Conservation (phyloP, 1,140 invertebrate genomes). For the Pseudomyrmex cubaensis region DNA sequence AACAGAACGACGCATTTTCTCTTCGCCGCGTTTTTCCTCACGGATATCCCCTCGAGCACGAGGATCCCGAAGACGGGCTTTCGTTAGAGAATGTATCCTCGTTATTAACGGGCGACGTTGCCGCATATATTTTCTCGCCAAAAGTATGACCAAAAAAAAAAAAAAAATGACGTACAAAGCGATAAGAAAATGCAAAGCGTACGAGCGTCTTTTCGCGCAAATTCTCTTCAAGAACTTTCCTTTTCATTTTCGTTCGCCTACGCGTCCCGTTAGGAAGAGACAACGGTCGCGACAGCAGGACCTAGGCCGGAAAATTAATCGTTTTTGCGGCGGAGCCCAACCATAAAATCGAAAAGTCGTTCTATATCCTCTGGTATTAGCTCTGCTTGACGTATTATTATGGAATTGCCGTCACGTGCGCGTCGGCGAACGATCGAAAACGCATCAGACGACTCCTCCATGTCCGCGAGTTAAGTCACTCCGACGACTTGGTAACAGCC, state of each 20-base stretch:
- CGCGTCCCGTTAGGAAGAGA: no score
- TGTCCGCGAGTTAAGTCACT: constrained; percentile 74
- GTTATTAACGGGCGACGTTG: no score
- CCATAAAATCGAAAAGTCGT: constrained; percentile 68
- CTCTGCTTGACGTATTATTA: constrained; percentile 73
- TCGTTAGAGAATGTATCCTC: no score
- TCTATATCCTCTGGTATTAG: constrained; percentile 50
- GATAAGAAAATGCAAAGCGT: not conserved
- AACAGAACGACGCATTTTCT: constrained; percentile 33
- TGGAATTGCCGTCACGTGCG: constrained; percentile 74
- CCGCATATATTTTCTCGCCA: not conserved
- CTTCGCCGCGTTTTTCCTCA: not conserved
- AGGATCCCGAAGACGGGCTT: no score
- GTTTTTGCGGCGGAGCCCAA: constrained; percentile 14
- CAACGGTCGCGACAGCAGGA: not conserved
- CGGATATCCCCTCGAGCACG: not conserved
- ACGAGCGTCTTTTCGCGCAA: not conserved
- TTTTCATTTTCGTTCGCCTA: not conserved
- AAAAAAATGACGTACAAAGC: not conserved
- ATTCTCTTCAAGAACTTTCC: not conserved
- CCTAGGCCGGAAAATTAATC: constrained; percentile 63
- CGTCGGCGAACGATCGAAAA: constrained; percentile 73
- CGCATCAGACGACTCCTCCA: constrained; percentile 67
- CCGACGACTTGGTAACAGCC: constrained; percentile 75
- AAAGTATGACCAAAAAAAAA: not conserved